A percentile compares a stretch with the other conserved stretches of the same genome.
These are phyloP conservation scores for Pseudochirops cupreus DNA, from an alignment of 2,797 vertebrate genomes.

Conservation along the genomic window DNA sequence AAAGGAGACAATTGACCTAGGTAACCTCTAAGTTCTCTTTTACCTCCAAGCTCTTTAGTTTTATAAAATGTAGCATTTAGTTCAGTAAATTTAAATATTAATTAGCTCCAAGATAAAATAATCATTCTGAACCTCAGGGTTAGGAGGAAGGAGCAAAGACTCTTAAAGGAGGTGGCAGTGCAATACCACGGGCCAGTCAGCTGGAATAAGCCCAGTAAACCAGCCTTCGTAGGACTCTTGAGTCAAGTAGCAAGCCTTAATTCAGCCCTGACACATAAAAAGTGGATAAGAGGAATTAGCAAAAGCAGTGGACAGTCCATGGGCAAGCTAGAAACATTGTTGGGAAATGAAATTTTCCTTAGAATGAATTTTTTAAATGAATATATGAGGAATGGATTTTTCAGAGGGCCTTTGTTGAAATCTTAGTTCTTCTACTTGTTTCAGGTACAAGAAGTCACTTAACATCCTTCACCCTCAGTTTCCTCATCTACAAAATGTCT, in stretches of 20 bases:
- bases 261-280: not conserved
- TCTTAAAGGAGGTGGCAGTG: not conserved
- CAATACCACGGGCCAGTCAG: not conserved
- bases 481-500: not conserved
- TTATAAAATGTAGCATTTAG: not conserved
- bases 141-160: not conserved
- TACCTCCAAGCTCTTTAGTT: not conserved
- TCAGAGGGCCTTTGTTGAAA: not conserved
- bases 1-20: not conserved
- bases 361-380: not conserved
- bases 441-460: not conserved
- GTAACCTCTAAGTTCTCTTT: not conserved
- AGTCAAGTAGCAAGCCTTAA: not conserved
- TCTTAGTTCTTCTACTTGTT: not conserved
- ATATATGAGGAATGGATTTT: not conserved
- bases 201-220: not conserved
- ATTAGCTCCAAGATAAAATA: not conserved
- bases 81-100: not conserved
- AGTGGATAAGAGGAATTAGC: not conserved
- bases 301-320: not conserved
- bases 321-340: not conserved
- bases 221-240: not conserved
- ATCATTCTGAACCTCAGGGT: not conserved
- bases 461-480: not conserved
- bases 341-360: not conserved